phyloP scores from a whole-genome alignment of 2,113 vertebrate genomes.

The Actenoides lindsayi region DNA sequence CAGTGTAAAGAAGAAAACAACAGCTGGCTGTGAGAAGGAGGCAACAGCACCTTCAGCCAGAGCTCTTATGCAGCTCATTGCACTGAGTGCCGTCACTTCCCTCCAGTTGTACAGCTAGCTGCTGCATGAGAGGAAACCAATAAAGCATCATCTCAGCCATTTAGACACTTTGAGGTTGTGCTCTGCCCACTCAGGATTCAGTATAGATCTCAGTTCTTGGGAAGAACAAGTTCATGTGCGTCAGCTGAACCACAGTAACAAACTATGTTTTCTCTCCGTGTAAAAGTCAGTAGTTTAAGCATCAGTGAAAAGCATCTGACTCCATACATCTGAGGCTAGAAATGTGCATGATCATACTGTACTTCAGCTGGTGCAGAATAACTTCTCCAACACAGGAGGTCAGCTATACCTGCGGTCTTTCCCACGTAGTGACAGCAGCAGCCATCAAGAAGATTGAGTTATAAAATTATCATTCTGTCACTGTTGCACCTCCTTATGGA shows the following conservation, averaged over 20 bases:
- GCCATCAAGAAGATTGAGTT: not conserved
- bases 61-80: not conserved
- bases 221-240: not conserved
- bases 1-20: not conserved
- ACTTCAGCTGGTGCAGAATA: not conserved
- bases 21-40: not conserved
- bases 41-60: not conserved
- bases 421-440: not conserved
- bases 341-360: not conserved
- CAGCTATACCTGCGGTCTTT: not conserved
- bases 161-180: not conserved
- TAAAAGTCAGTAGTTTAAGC: not conserved
- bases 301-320: not conserved
- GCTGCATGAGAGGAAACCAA: not conserved
- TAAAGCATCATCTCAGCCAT: not conserved
- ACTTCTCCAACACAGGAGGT: not conserved
- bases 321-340: not conserved
- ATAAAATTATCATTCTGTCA: not conserved
- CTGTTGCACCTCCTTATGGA: not conserved
- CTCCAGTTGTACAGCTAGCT: not conserved
- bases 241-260: not conserved
- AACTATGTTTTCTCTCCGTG: not conserved
- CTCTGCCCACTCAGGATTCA: not conserved
- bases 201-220: not conserved
- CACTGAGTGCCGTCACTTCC: not conserved